Evolutionary conservation across 1,140 invertebrate genomes (phyloP).

Genomic region (Delia radicum): DNA sequence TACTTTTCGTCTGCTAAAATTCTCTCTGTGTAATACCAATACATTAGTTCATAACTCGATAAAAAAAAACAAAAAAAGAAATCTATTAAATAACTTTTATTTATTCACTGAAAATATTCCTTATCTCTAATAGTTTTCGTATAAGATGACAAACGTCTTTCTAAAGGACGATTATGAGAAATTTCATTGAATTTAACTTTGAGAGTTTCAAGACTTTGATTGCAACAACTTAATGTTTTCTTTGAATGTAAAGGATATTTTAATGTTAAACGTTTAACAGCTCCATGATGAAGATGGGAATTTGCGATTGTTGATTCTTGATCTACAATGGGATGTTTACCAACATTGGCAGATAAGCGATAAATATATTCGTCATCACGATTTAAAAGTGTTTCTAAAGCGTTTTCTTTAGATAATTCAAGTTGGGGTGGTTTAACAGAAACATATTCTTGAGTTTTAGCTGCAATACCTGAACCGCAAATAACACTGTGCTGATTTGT

Average conservation of each 20-base stretch:
- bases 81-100: no score
- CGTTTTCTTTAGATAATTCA: not conserved
- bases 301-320: not conserved
- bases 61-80: no score
- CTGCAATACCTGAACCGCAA: no score
- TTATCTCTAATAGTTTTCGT: slow-evolving; percentile 25
- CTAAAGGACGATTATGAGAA: slow-evolving; percentile 24
- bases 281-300: not conserved
- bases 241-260: not conserved
- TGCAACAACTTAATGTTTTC: not conserved
- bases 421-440: no score
- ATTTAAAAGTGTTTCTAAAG: not conserved
- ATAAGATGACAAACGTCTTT: slow-evolving; percentile 29
- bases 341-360: not conserved
- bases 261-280: not conserved
- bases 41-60: no score
- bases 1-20: no score
- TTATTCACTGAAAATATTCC: slow-evolving; percentile 30
- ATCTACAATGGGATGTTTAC: not conserved
- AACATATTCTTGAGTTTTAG: no score
- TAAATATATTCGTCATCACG: not conserved
- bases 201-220: not conserved
- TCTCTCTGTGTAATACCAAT: no score
- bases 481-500: no score
- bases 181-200: not conserved